Percentiles rank a stretch among this genome's conserved stretches.
These are phyloP conservation scores for Heliocidaris erythrogramma DNA, from an alignment of 35 echinoderm and acorn worm genomes.

Conservation along the genomic window DNA sequence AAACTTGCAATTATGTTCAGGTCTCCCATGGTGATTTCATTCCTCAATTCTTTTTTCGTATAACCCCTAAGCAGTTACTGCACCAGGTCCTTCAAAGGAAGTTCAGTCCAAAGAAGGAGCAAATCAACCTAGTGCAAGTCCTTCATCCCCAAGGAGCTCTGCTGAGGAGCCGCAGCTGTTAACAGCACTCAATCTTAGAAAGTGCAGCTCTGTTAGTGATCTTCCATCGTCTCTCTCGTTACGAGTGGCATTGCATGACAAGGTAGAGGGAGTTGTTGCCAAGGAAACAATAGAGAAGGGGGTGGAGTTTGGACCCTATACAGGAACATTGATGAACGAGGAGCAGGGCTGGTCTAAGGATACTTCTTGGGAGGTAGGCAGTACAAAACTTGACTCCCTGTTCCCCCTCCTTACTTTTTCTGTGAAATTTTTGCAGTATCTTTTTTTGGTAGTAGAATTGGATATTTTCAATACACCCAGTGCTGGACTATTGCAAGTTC, in stretches of 20 bases:
- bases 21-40: too few relatives aligned
- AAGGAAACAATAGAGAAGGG: slow-evolving; percentile 5
- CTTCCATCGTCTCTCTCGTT: neutral
- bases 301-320: neutral
- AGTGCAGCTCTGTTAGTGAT: neutral
- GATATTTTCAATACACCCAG: too few relatives aligned
- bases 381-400: too few relatives aligned
- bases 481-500: too few relatives aligned
- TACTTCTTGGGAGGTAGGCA: neutral
- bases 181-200: neutral
- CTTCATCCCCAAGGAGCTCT: neutral
- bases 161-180: neutral
- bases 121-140: neutral
- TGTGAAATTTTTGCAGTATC: too few relatives aligned
- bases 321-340: neutral
- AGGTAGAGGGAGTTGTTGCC: neutral
- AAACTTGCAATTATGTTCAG: too few relatives aligned
- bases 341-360: neutral
- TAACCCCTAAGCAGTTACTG: neutral
- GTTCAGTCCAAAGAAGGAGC: neutral
- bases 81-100: neutral
- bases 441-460: too few relatives aligned
- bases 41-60: too few relatives aligned
- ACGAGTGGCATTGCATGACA: neutral
- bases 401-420: too few relatives aligned